Conservation (phyloP, 2,797 vertebrate species). For the Acestrorhynchus altus region DNA sequence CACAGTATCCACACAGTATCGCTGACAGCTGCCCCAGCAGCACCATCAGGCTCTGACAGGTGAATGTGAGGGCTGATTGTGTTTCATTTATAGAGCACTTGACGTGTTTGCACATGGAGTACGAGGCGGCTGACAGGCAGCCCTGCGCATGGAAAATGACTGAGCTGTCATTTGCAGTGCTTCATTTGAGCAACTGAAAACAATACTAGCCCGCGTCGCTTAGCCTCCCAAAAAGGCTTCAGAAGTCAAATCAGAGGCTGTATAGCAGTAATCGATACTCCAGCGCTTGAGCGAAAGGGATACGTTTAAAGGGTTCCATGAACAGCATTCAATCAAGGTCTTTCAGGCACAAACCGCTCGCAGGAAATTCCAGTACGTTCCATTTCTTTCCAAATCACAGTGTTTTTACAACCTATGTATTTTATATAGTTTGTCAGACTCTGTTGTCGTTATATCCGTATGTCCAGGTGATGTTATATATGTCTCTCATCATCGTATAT, state of each 20-base stretch:
- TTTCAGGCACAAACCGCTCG: neutral
- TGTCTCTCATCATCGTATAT: neutral
- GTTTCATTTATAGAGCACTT: slow-evolving; percentile 42
- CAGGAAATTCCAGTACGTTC: too few relatives aligned
- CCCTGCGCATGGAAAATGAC: slow-evolving; percentile 13
- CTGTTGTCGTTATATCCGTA: too few relatives aligned
- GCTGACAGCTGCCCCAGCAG: slow-evolving; percentile 59
- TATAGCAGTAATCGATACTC: neutral
- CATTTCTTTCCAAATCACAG: too few relatives aligned
- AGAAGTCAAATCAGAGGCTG: neutral
- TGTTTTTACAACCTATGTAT: too few relatives aligned
- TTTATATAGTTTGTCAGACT: too few relatives aligned
- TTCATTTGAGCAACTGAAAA: slow-evolving; percentile 13
- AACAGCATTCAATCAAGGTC: neutral
- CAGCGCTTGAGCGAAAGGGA: neutral
- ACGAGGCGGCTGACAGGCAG: slow-evolving; percentile 35
- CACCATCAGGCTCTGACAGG: slow-evolving; percentile 62
- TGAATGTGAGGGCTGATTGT: slow-evolving; percentile 52
- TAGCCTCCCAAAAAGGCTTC: neutral
- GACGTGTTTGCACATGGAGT: slow-evolving; percentile 38
- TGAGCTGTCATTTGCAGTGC: slow-evolving; percentile 26
- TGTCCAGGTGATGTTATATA: neutral
- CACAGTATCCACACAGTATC: slow-evolving; percentile 43
- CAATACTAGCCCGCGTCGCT: neutral
- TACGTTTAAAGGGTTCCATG: neutral